Percentiles rank a stretch among this genome's conserved stretches.
Evolutionary conservation across 1,140 invertebrate genomes (phyloP).

Genomic region (Euwallacea similis): DNA sequence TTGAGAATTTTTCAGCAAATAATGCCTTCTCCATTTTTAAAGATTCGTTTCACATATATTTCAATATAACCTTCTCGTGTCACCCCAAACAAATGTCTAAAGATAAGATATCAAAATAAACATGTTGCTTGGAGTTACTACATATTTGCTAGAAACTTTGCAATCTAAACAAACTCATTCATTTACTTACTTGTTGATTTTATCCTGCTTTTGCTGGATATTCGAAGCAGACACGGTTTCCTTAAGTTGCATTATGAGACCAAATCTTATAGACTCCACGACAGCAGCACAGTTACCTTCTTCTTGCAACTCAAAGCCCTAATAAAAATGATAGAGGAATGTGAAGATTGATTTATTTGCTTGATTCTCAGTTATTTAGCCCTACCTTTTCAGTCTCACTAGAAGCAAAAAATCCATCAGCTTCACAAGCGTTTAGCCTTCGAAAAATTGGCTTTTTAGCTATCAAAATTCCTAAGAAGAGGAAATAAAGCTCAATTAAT

Average conservation of each 20-base stretch:
- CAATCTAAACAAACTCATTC: no score
- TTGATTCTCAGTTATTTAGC: neutral
- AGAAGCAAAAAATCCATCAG: slow-evolving; percentile 51
- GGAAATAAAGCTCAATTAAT: slow-evolving; percentile 14
- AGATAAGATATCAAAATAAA: no score
- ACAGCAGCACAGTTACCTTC: slow-evolving; percentile 85
- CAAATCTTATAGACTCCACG: slow-evolving; percentile 81
- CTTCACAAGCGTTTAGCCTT: slow-evolving; percentile 47
- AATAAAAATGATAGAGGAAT: slow-evolving; percentile 29
- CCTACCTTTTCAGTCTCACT: slow-evolving; percentile 50
- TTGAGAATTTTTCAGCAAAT: no score
- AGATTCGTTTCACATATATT: no score
- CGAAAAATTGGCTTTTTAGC: slow-evolving; percentile 68
- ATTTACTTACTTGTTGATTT: slow-evolving; percentile 67
- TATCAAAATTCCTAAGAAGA: slow-evolving; percentile 62
- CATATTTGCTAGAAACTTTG: no score
- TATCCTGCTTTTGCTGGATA: slow-evolving; percentile 74
- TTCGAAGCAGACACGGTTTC: slow-evolving; percentile 73
- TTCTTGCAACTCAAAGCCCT: slow-evolving; percentile 67
- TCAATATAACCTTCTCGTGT: no score
- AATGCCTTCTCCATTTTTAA: no score
- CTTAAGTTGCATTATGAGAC: slow-evolving; percentile 84
- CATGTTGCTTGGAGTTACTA: no score
- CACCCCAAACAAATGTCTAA: no score
- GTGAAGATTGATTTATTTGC: neutral